Conservation (phyloP, 2,888 invertebrate genomes). For the Hydroisotoma schaefferi region DNA sequence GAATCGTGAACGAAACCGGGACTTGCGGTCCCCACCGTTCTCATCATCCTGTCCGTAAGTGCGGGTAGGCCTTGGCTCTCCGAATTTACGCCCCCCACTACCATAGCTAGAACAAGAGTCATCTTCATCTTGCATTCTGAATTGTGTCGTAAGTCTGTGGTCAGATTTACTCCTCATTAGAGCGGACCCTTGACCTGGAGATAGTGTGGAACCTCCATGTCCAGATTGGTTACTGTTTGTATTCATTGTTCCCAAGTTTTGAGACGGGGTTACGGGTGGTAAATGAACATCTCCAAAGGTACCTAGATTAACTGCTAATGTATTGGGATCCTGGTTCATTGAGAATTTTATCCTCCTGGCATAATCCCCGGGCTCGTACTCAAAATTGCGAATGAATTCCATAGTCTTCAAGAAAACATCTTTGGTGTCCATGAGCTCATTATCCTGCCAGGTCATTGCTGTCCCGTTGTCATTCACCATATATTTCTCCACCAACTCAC, state of each 20-base stretch:
- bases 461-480: conserved; percentile 62
- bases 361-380: conserved; percentile 88
- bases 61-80: conserved; percentile 56
- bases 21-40: conserved; percentile 52
- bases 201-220: conserved; percentile 26
- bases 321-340: conserved; percentile 88
- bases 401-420: conserved; percentile 94
- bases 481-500: conserved; percentile 91
- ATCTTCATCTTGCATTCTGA: conserved; percentile 74
- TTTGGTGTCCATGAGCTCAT: conserved; percentile 89
- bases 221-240: conserved; percentile 49
- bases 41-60: conserved; percentile 49
- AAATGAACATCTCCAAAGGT: conserved; percentile 75
- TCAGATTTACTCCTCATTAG: conserved; percentile 90
- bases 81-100: conserved; percentile 69
- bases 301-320: conserved; percentile 79
- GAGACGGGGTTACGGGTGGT: conserved; percentile 57
- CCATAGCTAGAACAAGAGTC: conserved; percentile 57
- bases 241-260: conserved; percentile 42
- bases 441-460: conserved; percentile 77
- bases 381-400: conserved; percentile 88
- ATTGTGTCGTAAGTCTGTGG: conserved; percentile 82
- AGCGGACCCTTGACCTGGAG: conserved; percentile 58
- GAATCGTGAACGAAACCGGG: conserved; percentile 68
- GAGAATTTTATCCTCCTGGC: conserved; percentile 78